Conservation (phyloP, 2,113 vertebrate species). For the Scortum barcoo region DNA sequence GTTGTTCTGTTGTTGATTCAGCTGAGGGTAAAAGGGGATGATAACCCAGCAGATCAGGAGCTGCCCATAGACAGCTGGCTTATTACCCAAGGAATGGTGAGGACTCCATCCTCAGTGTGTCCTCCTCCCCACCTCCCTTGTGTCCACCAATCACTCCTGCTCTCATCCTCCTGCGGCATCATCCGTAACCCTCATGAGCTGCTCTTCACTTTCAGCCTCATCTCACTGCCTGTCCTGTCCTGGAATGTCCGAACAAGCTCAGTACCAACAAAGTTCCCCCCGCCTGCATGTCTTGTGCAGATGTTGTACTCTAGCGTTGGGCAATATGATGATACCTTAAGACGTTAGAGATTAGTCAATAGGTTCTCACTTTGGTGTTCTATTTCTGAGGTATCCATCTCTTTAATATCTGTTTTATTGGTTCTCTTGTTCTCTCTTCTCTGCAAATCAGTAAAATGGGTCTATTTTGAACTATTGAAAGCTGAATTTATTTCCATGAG, state of each 20-base stretch:
- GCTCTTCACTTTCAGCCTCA: constrained; percentile 45
- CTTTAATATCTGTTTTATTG: neutral
- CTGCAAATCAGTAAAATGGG: neutral
- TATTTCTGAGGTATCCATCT: neutral
- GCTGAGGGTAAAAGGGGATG: constrained; percentile 93
- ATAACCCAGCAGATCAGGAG: constrained; percentile 92
- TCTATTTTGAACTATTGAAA: neutral
- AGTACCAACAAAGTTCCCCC: constrained; percentile 7
- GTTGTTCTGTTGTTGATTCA: constrained; percentile 91
- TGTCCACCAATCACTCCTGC: constrained; percentile 35
- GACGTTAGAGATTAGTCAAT: neutral
- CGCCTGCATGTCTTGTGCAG: constrained; percentile 23
- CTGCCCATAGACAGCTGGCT: constrained; percentile 99
- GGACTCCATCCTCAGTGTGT: constrained; percentile 87
- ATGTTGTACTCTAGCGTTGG: constrained; percentile 47
- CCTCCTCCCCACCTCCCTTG: constrained; percentile 61
- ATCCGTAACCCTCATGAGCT: constrained; percentile 54
- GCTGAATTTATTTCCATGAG: neutral
- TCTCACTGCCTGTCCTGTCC: constrained; percentile 36
- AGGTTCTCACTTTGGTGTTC: neutral
- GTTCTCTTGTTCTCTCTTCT: too few relatives aligned
- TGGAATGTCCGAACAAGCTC: constrained; percentile 25
- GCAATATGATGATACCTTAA: constrained; percentile 36
- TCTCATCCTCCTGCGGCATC: constrained; percentile 39
- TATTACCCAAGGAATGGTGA: constrained; percentile 99